Evolutionary conservation across 2,888 invertebrate genomes (phyloP).

Genomic region (Polyommatus icarus): DNA sequence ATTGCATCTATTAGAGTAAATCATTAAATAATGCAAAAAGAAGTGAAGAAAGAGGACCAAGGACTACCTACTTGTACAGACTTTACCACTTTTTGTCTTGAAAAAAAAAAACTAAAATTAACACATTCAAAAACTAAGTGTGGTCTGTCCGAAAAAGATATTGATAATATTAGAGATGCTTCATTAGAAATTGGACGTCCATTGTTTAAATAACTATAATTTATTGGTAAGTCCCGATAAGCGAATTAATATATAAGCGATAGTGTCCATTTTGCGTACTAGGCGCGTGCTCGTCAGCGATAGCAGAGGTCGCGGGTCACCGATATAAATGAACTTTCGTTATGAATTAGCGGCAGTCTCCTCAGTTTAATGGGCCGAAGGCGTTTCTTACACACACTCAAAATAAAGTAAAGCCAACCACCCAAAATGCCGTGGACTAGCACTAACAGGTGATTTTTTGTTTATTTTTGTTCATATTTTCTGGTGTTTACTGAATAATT

Average conservation of each 20-base stretch:
- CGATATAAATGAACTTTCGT: conserved; percentile 59
- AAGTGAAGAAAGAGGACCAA: neutral
- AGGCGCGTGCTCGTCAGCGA: conserved; percentile 70
- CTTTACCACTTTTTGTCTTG: neutral
- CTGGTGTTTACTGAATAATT: neutral
- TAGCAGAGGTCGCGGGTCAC: conserved; percentile 69
- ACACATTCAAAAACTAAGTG: neutral
- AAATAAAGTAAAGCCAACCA: conserved; percentile 65
- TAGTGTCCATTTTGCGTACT: conserved; percentile 48
- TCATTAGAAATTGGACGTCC: conserved; percentile 1
- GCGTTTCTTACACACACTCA: conserved; percentile 67
- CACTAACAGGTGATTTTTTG: conserved; percentile 64
- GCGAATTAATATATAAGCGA: conserved; percentile 44
- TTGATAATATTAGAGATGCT: neutral
- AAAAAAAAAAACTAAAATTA: neutral
- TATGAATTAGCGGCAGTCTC: conserved; percentile 54
- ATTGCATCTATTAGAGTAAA: neutral
- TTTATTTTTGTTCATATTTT: conserved; percentile 14
- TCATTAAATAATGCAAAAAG: neutral
- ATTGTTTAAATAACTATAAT: conserved; percentile 16
- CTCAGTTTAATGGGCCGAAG: conserved; percentile 61
- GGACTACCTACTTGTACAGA: neutral
- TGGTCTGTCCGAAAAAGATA: neutral
- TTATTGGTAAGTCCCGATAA: conserved; percentile 32
- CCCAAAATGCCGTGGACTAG: conserved; percentile 74